These are phyloP conservation scores for Colletes gigas DNA, from an alignment of 1,140 invertebrate genomes.

Conservation along the genomic window DNA sequence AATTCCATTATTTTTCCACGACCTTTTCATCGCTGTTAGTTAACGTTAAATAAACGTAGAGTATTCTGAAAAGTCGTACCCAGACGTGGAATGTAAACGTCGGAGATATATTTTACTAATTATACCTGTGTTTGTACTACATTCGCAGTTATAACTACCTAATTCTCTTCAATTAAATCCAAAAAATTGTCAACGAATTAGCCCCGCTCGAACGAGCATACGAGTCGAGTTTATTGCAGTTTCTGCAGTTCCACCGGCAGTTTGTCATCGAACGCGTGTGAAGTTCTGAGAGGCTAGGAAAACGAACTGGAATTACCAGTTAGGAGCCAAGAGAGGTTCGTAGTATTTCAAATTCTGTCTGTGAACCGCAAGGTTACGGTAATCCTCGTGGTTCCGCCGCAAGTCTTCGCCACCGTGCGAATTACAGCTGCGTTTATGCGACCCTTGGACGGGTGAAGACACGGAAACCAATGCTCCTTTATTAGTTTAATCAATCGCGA, in stretches of 20 bases:
- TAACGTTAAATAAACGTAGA: too few species aligned
- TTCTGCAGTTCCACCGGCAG: neutral
- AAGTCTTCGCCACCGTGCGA: neutral
- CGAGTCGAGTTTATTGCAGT: neutral
- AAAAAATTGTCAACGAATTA: neutral
- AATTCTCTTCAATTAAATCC: too few species aligned
- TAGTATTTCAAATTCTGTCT: conserved; percentile 20
- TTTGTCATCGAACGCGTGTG: neutral
- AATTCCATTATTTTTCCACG: too few species aligned
- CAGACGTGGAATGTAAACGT: too few species aligned
- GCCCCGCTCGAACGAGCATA: neutral
- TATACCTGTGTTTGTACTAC: too few species aligned
- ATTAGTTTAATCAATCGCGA: too few species aligned
- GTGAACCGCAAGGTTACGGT: conserved; percentile 35
- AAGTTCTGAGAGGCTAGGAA: neutral
- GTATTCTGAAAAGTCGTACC: too few species aligned
- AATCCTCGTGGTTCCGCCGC: conserved; percentile 50
- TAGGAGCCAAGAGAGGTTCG: neutral
- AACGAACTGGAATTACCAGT: neutral
- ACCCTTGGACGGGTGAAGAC: neutral
- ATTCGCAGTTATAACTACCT: too few species aligned
- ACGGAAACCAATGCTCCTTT: neutral
- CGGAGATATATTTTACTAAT: too few species aligned
- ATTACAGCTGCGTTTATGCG: neutral
- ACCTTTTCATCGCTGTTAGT: too few species aligned